Evolutionary conservation across 2,113 vertebrate genomes (phyloP).

Genomic region (Myocastor coypus): DNA sequence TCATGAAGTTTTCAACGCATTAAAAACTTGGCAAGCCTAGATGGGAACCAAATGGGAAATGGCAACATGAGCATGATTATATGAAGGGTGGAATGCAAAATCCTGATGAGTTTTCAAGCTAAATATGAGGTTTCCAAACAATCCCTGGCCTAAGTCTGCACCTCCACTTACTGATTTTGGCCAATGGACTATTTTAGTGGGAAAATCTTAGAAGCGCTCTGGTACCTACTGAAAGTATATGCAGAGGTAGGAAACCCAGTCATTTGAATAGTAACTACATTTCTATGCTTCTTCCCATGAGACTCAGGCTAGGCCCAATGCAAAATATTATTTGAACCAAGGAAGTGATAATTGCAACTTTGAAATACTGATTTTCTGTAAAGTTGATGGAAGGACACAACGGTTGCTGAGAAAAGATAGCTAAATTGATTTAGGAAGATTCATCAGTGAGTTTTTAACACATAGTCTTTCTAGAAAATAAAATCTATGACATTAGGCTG

Average conservation of each 20-base stretch:
- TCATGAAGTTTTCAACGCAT: not conserved
- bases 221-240: not conserved
- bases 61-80: not conserved
- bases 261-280: not conserved
- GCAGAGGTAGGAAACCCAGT: not conserved
- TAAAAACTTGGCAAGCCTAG: not conserved
- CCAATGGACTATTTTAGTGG: not conserved
- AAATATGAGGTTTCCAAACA: conserved; percentile 12
- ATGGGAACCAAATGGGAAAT: not conserved
- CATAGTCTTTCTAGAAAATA: not conserved
- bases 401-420: not conserved
- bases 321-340: conserved; percentile 30
- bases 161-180: not conserved
- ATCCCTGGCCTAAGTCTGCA: not conserved
- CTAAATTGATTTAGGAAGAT: not conserved
- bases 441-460: not conserved
- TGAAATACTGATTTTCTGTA: conserved; percentile 3
- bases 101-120: not conserved
- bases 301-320: not conserved
- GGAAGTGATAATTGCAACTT: not conserved
- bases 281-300: not conserved
- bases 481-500: not conserved
- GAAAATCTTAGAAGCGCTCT: not conserved
- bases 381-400: not conserved
- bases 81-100: not conserved